These are phyloP conservation scores for Colletes gigas DNA, from an alignment of 1,140 invertebrate species.

Conservation along the genomic window DNA sequence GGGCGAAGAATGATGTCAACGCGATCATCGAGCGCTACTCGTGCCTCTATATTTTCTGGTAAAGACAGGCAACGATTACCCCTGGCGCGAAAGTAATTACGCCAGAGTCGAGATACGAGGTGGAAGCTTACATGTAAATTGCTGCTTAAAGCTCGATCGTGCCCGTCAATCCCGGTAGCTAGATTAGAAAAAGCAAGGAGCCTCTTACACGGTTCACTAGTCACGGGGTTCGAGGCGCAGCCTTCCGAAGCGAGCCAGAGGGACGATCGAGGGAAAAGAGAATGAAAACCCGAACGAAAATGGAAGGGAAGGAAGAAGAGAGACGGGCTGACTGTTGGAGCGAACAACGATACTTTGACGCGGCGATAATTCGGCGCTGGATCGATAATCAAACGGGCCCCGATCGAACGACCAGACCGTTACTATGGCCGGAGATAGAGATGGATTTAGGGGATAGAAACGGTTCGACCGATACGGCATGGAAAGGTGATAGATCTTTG, in stretches of 20 bases:
- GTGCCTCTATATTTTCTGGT: slow-evolving; percentile 53
- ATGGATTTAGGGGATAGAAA: too few relatives aligned
- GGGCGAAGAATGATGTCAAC: background rate
- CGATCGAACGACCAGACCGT: too few relatives aligned
- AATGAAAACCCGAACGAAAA: slow-evolving; percentile 9
- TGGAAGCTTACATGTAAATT: slow-evolving; percentile 73
- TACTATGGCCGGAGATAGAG: too few relatives aligned
- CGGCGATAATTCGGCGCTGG: too few relatives aligned
- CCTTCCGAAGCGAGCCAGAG: slow-evolving; percentile 7
- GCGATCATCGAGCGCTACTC: slow-evolving; percentile 24
- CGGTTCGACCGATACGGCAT: too few relatives aligned
- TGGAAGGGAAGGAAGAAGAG: background rate
- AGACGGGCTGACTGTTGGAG: background rate
- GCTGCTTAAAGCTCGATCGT: slow-evolving; percentile 70
- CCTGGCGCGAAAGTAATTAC: slow-evolving; percentile 67
- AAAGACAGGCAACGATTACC: slow-evolving; percentile 56
- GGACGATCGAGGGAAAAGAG: slow-evolving; percentile 10
- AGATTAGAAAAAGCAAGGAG: slow-evolving; percentile 71
- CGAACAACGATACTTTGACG: slow-evolving; percentile 1
- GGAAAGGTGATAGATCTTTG: too few relatives aligned
- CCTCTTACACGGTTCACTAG: slow-evolving; percentile 67
- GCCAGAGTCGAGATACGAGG: slow-evolving; percentile 40
- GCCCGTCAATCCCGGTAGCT: slow-evolving; percentile 51
- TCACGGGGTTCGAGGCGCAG: slow-evolving; percentile 24
- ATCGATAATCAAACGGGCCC: too few relatives aligned